phyloP scores from a whole-genome alignment of 1,140 invertebrate species.

The Macrostomum lignano region DNA sequence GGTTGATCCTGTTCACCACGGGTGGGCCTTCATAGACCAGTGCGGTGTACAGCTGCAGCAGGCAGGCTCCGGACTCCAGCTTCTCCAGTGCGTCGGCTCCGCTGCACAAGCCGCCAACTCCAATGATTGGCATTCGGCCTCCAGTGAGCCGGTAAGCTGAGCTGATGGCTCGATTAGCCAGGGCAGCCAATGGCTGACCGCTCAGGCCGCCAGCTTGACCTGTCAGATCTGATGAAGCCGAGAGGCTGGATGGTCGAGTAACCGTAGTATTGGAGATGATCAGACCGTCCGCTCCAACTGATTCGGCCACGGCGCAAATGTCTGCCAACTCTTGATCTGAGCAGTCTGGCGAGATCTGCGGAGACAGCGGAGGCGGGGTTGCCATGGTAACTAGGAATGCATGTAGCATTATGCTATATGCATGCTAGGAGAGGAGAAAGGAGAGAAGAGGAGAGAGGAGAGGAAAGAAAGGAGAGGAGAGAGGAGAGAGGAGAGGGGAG shows the following conservation, averaged over 20 bases:
- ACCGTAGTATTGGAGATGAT: conserved; percentile 79
- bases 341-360: too few species aligned
- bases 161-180: conserved; percentile 53
- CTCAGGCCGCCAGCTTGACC: conserved; percentile 56
- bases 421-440: too few species aligned
- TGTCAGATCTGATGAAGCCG: conserved; percentile 11
- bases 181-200: conserved; percentile 47
- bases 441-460: too few species aligned
- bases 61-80: conserved; percentile 57
- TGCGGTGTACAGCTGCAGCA: conserved; percentile 62
- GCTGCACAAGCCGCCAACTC: conserved; percentile 29
- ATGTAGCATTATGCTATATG: too few species aligned
- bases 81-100: conserved; percentile 67
- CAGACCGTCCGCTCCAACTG: too few species aligned
- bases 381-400: too few species aligned
- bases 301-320: too few species aligned
- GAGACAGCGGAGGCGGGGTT: too few species aligned
- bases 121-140: conserved; percentile 33
- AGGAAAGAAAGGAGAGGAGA: too few species aligned
- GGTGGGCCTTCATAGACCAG: conserved; percentile 38
- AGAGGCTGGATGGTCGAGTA: conserved; percentile 30
- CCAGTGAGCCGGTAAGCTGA: conserved; percentile 55
- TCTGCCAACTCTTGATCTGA: too few species aligned
- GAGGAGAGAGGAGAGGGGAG: too few species aligned
- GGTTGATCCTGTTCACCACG: conserved; percentile 23